Evolutionary conservation across 2,888 invertebrate genomes (phyloP).

Genomic region (Flexamia atlantica): DNA sequence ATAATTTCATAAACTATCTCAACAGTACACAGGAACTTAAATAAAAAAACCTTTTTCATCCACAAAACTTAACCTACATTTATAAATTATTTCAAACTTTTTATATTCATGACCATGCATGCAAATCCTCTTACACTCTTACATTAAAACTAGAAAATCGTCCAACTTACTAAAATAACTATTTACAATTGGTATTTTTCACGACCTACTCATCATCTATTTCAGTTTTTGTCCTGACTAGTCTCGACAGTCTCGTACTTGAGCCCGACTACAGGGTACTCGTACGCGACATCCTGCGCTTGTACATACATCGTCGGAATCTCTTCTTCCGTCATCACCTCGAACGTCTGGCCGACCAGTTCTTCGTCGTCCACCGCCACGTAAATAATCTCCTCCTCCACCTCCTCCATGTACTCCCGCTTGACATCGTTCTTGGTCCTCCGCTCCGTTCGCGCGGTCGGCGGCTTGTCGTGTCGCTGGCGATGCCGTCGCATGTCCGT

Average conservation of each 20-base stretch:
- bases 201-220: too few species aligned
- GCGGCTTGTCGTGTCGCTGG: constrained; percentile 58
- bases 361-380: constrained; percentile 20
- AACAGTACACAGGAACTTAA: too few species aligned
- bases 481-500: constrained; percentile 69
- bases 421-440: neutral
- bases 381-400: constrained; percentile 5
- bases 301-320: neutral
- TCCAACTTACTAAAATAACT: too few species aligned
- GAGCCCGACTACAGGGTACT: neutral
- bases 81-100: too few species aligned
- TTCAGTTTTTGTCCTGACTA: neutral
- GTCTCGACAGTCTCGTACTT: constrained; percentile 20
- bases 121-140: too few species aligned
- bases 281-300: neutral
- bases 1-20: too few species aligned
- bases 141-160: too few species aligned
- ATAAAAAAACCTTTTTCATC: too few species aligned
- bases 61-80: too few species aligned
- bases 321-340: constrained; percentile 8
- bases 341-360: neutral
- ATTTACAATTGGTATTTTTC: too few species aligned
- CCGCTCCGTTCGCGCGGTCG: neutral
- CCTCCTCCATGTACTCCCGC: neutral
- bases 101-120: too few species aligned